Evolutionary conservation across 2,888 invertebrate species (phyloP), one percentile per base, ranked within the genome.

Genomic region (Yponomeuta malinellus): DNA sequence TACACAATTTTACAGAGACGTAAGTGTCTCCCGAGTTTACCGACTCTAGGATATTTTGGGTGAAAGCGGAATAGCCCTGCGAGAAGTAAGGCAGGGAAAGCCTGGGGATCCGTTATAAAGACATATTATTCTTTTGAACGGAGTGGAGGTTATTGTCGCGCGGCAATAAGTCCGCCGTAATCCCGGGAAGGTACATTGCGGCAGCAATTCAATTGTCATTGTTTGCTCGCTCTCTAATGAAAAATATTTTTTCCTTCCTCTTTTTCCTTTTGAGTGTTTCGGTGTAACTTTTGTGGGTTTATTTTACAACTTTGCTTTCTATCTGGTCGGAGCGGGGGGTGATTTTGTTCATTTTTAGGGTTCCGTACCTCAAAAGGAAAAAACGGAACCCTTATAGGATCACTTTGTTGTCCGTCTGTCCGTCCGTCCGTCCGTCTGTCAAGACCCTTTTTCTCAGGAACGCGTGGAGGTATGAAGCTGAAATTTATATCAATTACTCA

Each of bases 71-170:
- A 15, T 5, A 59, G 15, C 52, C 52, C 15, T 15, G 52, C 15
- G 15, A 15, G 52, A 81, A 88, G 87, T 89, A 86, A 87, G 84
- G 87, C 88, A 85, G 80, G 86, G 86, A 89, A 90, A 89, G 89
- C 88, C 85, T 80, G 80, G 83, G 85, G 86, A 88, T 88, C 85
- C 83, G 83, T 86, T 90, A 91, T 91, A 91, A 90, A 91, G 91
- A 91, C 89, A 88, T 90, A 91, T 91, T 90, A 90, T 90, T 91
- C 91, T 90, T 91, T 89, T 88, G 90, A 90, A 83, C 81, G 81
- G 82, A 83, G 79, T 78, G 79, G 76, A 80, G 83, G 87, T 82
- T 88, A 83, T 84, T 86, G 88, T 85, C 75, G 82, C 81, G 79
- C 80, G 83, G 86, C 85, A 85, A 87, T 87, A 87, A 87, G 86